A percentile compares a stretch with the other conserved stretches of the same genome.
Evolutionary conservation across 2,113 vertebrate species (phyloP).

Genomic region (Antechinus stuartii): DNA sequence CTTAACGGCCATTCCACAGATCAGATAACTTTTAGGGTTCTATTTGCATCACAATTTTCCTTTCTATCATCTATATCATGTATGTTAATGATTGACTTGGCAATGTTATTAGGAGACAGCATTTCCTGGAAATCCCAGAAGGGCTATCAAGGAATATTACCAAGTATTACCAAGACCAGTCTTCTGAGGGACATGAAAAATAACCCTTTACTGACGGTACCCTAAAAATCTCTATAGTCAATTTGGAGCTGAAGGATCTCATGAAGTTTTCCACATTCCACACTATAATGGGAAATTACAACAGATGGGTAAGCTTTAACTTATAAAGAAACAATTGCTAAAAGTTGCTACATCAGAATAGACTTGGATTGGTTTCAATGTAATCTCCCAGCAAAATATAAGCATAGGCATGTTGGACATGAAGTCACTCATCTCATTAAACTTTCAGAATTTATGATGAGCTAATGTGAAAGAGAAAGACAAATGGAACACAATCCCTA

Average conservation of each 20-base stretch:
- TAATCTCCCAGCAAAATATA: background rate
- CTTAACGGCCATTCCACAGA: background rate
- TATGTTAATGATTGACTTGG: background rate
- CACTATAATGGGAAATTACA: background rate
- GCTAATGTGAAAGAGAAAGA: background rate
- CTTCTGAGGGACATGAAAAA: background rate
- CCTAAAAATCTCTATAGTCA: background rate
- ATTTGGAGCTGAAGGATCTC: background rate
- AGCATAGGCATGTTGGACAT: background rate
- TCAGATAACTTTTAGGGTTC: background rate
- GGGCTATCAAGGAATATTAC: background rate
- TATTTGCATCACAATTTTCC: background rate
- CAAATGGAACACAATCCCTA: background rate
- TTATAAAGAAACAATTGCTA: background rate
- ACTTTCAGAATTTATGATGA: background rate
- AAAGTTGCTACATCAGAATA: background rate
- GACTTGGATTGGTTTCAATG: background rate
- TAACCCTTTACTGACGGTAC: background rate
- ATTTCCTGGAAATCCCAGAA: background rate
- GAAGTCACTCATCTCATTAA: background rate
- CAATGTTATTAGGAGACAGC: background rate
- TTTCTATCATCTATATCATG: background rate
- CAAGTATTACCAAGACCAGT: background rate
- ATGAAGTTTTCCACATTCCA: background rate
- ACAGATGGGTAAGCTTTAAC: background rate